A percentile compares a stretch with the other conserved stretches of the same genome.
Conservation (phyloP, 2,113 vertebrate species). For the Actinemys pallida region DNA sequence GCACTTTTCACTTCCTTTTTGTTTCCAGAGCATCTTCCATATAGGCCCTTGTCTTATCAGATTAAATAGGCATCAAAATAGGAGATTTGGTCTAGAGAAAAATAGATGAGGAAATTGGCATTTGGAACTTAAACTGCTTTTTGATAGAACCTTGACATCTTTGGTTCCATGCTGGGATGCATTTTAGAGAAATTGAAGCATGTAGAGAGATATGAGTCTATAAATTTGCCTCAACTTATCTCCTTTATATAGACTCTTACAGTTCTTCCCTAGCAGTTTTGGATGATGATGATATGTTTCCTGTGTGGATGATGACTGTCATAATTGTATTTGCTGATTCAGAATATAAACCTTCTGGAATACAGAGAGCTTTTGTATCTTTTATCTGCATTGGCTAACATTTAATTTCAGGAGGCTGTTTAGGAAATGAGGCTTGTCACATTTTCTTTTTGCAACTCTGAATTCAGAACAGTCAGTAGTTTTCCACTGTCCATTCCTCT, state of each 20-base stretch:
- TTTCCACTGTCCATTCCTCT: neutral
- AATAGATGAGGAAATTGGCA: conserved; percentile 56
- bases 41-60: conserved; percentile 46
- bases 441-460: neutral
- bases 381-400: fast-evolving
- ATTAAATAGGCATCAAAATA: neutral
- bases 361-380: fast-evolving
- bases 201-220: conserved; percentile 41
- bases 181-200: conserved; percentile 43
- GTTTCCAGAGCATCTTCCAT: conserved; percentile 34
- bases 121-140: conserved; percentile 67
- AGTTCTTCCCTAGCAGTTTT: neutral
- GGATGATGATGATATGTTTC: conserved; percentile 9
- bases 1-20: conserved; percentile 38
- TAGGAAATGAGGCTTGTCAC: neutral
- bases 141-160: conserved; percentile 43
- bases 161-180: conserved; percentile 51
- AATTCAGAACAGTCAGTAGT: fast-evolving
- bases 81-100: neutral
- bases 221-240: neutral
- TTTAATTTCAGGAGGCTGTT: fast-evolving
- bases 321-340: fast-evolving
- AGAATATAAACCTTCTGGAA: fast-evolving
- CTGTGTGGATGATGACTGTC: neutral
- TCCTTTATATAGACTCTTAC: neutral